phyloP scores from a whole-genome alignment of 2,797 vertebrate genomes.

The Sebastes steindachneri region DNA sequence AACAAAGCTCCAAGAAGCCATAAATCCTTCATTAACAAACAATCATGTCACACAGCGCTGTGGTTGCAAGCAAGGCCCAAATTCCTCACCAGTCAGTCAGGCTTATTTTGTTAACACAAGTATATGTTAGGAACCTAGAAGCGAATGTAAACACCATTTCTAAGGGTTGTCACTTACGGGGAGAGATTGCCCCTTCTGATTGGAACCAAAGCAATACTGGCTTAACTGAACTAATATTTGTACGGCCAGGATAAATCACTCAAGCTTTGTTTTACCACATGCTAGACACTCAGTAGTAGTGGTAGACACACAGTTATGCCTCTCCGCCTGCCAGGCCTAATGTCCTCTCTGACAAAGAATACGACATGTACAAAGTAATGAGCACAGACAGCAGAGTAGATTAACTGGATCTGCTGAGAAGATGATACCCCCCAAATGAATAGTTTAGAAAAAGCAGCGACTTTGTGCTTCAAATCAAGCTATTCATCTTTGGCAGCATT shows the following conservation, averaged over 20 bases:
- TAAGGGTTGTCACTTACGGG: conserved; percentile 69
- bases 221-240: conserved; percentile 84
- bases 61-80: conserved; percentile 64
- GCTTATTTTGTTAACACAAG: conserved; percentile 70
- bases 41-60: conserved; percentile 55
- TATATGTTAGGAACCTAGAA: conserved; percentile 60
- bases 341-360: conserved; percentile 28
- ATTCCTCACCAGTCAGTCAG: conserved; percentile 75
- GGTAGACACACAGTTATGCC: conserved; percentile 25
- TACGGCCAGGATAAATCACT: conserved; percentile 76
- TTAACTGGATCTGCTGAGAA: conserved; percentile 19
- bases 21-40: conserved; percentile 82
- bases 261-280: conserved; percentile 73
- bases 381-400: conserved; percentile 7
- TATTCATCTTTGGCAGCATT: conserved; percentile 24
- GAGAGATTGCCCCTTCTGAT: conserved; percentile 72
- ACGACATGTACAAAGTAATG: conserved; percentile 36
- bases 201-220: conserved; percentile 66
- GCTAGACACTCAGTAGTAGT: conserved; percentile 50
- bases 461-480: neutral
- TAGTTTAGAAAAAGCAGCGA: neutral
- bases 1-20: conserved; percentile 73
- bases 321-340: conserved; percentile 11
- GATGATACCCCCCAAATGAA: neutral
- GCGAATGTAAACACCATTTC: conserved; percentile 75